Conservation (phyloP, 2,113 vertebrate genomes). For the Bubo bubo region DNA sequence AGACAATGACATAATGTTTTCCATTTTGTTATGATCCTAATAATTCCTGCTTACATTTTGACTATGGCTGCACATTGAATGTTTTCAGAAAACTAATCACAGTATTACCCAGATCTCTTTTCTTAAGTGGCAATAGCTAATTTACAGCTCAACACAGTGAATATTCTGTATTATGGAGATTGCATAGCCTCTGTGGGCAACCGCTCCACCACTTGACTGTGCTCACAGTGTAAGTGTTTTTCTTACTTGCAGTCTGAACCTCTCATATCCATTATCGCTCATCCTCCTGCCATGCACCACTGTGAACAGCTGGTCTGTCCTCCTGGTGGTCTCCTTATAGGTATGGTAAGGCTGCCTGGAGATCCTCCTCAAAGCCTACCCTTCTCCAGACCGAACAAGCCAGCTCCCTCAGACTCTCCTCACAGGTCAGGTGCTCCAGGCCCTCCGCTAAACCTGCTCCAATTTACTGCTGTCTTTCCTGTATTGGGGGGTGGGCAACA, state of each 20-base stretch:
- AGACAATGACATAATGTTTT: background rate
- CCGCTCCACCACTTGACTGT: background rate
- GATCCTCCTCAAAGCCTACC: background rate
- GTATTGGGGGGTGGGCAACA: fast-evolving
- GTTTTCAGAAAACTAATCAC: background rate
- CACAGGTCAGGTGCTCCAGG: background rate
- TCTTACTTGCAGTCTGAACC: background rate
- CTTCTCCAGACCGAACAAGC: background rate
- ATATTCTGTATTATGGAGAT: background rate
- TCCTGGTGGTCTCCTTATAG: background rate
- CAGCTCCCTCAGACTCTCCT: background rate
- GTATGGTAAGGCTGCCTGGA: background rate
- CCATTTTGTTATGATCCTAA: background rate
- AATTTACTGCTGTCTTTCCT: background rate
- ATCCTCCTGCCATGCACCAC: background rate
- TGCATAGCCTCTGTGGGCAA: background rate
- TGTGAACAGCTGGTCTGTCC: background rate
- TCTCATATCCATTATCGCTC: background rate
- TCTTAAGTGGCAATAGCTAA: background rate
- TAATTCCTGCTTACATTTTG: background rate
- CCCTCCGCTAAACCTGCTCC: background rate
- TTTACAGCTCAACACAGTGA: background rate
- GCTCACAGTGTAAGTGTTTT: background rate
- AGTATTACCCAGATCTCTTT: background rate
- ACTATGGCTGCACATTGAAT: background rate